Base-by-base conservation (phyloP, 2,888 invertebrate genomes). In the Agrochola lychnidis region DNA sequence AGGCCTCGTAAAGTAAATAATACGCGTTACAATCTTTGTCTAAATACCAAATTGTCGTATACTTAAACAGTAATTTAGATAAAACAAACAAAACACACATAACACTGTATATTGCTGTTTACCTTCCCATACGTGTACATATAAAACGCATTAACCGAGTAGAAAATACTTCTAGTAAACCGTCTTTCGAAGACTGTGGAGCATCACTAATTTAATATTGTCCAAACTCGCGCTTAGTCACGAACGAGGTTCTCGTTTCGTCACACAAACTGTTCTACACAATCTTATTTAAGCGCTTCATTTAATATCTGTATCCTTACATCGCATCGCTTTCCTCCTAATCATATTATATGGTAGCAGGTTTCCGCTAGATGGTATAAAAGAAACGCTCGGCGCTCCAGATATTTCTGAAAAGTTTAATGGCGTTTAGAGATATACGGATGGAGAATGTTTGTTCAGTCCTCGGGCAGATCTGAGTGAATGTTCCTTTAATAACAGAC, bases 141-240 rank as follows among this genome's bases (percentile, higher is more conserved):
- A 84, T 77, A 77, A 84, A 80, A 84, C 73, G 67, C 73, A 84
- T 84, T 76, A 87, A 76, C 70, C 14, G 22, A 57, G 64, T 74
- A 84, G 66, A 76, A 76, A 84, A 84, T 82, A 83, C 76, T 79
- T 69, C 76, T 78, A 79, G 76, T 79, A 81, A 79, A 78, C 82
- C 81, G 81, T 85, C 74, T 68, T 76, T 84, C 86, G 85, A 81
- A 84, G 80, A 81, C 73, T 80, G 71, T 86, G 84, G 86, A 84
- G 86, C 86, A 89, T 89, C 87, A 86, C 90, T 91, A 93, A 93
- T 92, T 93, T 91, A 92, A 93, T 93, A 91, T 82, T 91, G 82
- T 87, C 89, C 81, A 89, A 91, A 91, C 90, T 89, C 70, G 51
- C 87, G 70, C 71, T 30, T 71, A 82, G 62, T 70, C 82, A 67